Percentiles rank a stretch among this genome's conserved stretches.
Conservation (phyloP, 2,888 invertebrate genomes). For the Megastigmus dorsalis region DNA sequence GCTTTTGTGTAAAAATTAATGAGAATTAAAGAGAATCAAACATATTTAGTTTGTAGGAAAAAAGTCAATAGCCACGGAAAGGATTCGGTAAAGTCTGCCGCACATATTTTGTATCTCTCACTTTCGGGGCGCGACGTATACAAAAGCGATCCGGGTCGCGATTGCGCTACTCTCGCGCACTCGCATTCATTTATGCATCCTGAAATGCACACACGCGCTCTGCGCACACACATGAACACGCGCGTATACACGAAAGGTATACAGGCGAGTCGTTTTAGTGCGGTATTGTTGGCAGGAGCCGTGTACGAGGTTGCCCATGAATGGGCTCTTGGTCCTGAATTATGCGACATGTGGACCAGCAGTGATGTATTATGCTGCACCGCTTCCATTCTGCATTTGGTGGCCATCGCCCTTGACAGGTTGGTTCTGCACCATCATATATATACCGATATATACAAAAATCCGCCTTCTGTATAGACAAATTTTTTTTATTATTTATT, state of each 20-base stretch:
- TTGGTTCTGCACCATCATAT: conserved; percentile 73
- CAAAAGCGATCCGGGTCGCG: conserved; percentile 2
- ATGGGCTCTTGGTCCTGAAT: conserved; percentile 90
- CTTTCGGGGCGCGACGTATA: not conserved
- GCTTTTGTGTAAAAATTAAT: too few species aligned
- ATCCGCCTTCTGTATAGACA: too few species aligned
- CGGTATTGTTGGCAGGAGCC: conserved; percentile 76
- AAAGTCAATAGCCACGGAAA: too few species aligned
- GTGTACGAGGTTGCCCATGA: conserved; percentile 86
- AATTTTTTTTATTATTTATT: conserved; percentile 10
- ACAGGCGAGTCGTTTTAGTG: conserved; percentile 61
- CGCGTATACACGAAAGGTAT: not conserved
- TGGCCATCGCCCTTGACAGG: conserved; percentile 89
- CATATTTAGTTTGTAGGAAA: too few species aligned
- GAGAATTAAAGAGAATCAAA: too few species aligned
- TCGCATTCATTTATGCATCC: not conserved
- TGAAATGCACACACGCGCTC: too few species aligned
- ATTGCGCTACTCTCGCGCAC: conserved; percentile 8
- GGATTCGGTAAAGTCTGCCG: too few species aligned
- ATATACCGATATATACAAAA: too few species aligned
- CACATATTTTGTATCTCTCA: conserved; percentile 2
- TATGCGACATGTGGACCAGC: conserved; percentile 96
- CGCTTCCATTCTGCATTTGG: conserved; percentile 87
- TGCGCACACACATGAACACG: not conserved
- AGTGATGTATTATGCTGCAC: conserved; percentile 94